These are phyloP conservation scores for Aptenodytes forsteri DNA, from an alignment of 2,113 vertebrate genomes.

Conservation along the genomic window DNA sequence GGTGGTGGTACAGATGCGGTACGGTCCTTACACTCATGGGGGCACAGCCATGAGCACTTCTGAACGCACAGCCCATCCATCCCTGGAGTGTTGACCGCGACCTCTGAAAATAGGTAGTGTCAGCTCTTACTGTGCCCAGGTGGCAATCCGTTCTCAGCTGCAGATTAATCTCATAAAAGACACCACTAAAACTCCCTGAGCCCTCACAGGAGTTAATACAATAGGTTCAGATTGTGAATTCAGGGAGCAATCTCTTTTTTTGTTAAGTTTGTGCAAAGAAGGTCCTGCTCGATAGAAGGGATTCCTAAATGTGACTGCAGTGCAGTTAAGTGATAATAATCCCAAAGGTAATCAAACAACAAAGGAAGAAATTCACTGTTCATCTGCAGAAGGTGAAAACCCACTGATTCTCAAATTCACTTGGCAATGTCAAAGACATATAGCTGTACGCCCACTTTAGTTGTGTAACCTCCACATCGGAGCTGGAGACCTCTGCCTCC, in stretches of 20 bases:
- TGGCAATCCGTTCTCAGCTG: neutral
- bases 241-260: neutral
- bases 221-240: neutral
- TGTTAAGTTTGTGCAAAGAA: neutral
- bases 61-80: fast-evolving
- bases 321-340: neutral
- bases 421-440: neutral
- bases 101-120: neutral
- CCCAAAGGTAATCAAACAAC: neutral
- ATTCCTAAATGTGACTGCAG: neutral
- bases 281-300: neutral
- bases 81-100: fast-evolving
- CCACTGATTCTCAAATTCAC: neutral
- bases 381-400: neutral
- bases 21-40: fast-evolving
- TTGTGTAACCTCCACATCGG: neutral
- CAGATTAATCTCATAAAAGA: neutral
- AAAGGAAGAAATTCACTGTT: neutral
- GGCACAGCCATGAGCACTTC: no score
- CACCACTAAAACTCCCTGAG: neutral
- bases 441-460: neutral
- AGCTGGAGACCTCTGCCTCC: neutral
- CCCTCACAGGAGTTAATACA: neutral
- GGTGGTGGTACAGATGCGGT: no score
- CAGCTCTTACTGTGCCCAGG: neutral